These are phyloP conservation scores for Scaptomyza pallida DNA, from an alignment of 1,140 invertebrate species.

Conservation along the genomic window DNA sequence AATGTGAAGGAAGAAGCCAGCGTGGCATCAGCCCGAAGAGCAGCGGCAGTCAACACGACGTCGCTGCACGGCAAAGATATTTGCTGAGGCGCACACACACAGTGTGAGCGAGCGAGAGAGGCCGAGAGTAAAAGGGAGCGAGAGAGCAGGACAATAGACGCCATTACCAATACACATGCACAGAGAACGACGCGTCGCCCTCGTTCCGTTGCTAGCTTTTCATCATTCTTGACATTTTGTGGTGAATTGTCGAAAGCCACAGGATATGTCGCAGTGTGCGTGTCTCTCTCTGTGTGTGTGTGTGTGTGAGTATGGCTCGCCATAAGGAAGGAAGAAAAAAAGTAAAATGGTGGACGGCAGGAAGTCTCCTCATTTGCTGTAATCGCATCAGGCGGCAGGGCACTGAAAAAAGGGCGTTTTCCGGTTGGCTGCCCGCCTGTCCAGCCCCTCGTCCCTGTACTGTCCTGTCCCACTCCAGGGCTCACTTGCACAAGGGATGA, in stretches of 20 bases:
- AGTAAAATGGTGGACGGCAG: conserved; percentile 81
- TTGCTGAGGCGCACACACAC: conserved; percentile 46
- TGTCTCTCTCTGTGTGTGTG: conserved; percentile 17
- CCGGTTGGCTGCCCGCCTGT: conserved; percentile 79
- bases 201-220: conserved; percentile 77
- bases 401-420: conserved; percentile 82
- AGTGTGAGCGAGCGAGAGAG: conserved; percentile 22
- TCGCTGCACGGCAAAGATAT: conserved; percentile 56
- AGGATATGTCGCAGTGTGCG: conserved; percentile 67
- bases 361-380: conserved; percentile 84
- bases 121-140: conserved; percentile 2
- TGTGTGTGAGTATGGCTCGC: conserved; percentile 33
- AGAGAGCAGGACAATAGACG: conserved; percentile 58
- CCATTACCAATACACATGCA: conserved; percentile 50
- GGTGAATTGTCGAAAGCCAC: conserved; percentile 84
- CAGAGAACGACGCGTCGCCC: conserved; percentile 13
- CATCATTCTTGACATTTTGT: conserved; percentile 84
- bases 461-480: conserved; percentile 9
- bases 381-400: conserved; percentile 73
- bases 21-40: conserved; percentile 39
- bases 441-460: conserved; percentile 21
- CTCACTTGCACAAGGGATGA: conserved; percentile 66
- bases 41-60: conserved; percentile 36
- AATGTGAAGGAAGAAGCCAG: conserved; percentile 75
- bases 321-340: conserved; percentile 24